Evolutionary conservation across 2,888 invertebrate species (phyloP).

Genomic region (Dexiosoma caninum): DNA sequence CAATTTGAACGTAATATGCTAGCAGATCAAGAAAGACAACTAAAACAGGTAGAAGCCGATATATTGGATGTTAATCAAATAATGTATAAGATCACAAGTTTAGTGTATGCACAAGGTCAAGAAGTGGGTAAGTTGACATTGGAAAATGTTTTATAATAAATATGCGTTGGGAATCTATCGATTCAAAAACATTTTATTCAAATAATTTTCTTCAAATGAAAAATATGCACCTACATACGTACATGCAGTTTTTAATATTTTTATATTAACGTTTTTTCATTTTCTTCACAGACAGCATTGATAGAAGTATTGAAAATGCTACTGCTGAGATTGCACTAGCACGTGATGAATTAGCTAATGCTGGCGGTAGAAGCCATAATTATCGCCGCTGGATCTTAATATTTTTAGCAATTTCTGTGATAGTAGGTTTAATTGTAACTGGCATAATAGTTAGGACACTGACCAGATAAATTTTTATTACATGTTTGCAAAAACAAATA

Average conservation of each 20-base stretch:
- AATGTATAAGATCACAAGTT: slow-evolving; percentile 85
- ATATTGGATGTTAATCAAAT: slow-evolving; percentile 90
- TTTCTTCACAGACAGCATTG: slow-evolving; percentile 85
- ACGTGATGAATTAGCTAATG: slow-evolving; percentile 87
- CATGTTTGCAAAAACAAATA: neutral
- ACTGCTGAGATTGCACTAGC: slow-evolving; percentile 88
- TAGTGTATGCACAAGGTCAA: slow-evolving; percentile 86
- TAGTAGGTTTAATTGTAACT: slow-evolving; percentile 83
- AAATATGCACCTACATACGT: no score
- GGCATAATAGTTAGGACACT: slow-evolving; percentile 83
- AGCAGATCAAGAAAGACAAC: slow-evolving; percentile 87
- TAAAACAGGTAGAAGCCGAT: slow-evolving; percentile 88
- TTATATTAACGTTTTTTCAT: neutral
- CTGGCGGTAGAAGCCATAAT: slow-evolving; percentile 86
- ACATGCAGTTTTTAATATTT: neutral
- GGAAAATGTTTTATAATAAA: neutral
- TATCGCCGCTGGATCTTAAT: slow-evolving; percentile 87
- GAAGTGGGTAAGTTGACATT: slow-evolving; percentile 82
- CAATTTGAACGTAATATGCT: slow-evolving; percentile 89
- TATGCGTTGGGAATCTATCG: no score
- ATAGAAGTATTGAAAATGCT: slow-evolving; percentile 87
- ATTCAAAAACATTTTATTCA: no score
- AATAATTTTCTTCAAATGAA: no score
- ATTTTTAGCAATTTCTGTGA: slow-evolving; percentile 82
- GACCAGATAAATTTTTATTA: slow-evolving; percentile 77